Evolutionary conservation across 1,140 invertebrate species (phyloP).

Genomic region (Stenopsyche tienmushanensis): DNA sequence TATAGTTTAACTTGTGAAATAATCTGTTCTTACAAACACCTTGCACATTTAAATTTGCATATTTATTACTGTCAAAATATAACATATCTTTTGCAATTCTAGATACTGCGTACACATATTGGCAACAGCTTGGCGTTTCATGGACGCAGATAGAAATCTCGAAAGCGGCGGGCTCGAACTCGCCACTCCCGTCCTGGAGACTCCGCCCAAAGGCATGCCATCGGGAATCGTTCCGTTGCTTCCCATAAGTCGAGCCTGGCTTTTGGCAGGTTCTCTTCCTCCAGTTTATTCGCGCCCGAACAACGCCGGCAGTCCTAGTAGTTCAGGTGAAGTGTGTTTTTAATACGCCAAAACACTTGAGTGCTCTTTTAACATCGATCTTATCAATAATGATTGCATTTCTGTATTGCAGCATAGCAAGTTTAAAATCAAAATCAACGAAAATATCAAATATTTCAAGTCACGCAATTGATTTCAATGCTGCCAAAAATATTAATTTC

Average conservation of each 20-base stretch:
- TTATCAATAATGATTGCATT: no score
- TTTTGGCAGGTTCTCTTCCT: constrained; percentile 72
- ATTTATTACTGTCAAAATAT: no score
- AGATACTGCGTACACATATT: constrained; percentile 71
- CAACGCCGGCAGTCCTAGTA: constrained; percentile 41
- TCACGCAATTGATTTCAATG: no score
- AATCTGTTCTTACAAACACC: not conserved
- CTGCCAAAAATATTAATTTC: no score
- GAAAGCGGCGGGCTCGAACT: constrained; percentile 62
- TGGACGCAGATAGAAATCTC: constrained; percentile 56
- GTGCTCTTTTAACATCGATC: no score
- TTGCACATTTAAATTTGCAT: not conserved
- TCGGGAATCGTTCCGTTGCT: constrained; percentile 52
- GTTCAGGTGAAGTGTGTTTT: no score
- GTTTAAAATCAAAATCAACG: no score
- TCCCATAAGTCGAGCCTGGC: constrained; percentile 76
- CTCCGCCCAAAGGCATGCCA: constrained; percentile 43
- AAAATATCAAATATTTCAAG: no score
- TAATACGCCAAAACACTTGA: constrained; percentile 3
- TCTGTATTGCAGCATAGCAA: no score
- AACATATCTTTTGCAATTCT: no score
- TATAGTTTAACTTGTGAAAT: no score
- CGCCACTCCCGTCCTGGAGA: constrained; percentile 72
- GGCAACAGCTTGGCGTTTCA: constrained; percentile 71
- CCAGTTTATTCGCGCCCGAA: constrained; percentile 66